phyloP scores from a whole-genome alignment of 2,797 vertebrate species.

The Allobates femoralis region DNA sequence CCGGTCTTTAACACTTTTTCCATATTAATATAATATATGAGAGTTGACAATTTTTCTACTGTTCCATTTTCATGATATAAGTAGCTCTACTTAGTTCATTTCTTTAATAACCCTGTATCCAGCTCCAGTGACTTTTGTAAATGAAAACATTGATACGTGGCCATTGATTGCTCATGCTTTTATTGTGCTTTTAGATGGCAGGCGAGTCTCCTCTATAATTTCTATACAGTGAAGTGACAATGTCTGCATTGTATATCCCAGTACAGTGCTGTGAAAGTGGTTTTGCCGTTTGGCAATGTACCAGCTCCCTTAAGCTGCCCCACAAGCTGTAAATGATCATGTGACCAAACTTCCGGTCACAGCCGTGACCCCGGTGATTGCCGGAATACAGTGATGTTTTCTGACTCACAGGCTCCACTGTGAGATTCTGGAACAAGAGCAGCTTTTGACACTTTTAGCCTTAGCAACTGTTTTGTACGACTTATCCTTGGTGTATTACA shows the following conservation, averaged over 20 bases:
- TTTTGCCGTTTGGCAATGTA: slow-evolving; percentile 34
- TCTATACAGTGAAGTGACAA: slow-evolving; percentile 18
- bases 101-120: not conserved
- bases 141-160: not conserved
- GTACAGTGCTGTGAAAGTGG: slow-evolving; percentile 3
- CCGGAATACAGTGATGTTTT: slow-evolving; percentile 41
- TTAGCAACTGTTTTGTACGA: slow-evolving; percentile 35
- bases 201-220: not conserved
- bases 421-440: slow-evolving; percentile 39
- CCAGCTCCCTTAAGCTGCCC: slow-evolving; percentile 37
- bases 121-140: not conserved
- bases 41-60: not conserved
- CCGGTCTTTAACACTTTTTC: not conserved
- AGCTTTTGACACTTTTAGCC: slow-evolving; percentile 44
- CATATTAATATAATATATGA: not conserved
- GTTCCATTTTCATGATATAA: not conserved
- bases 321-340: slow-evolving; percentile 47
- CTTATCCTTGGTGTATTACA: slow-evolving; percentile 32
- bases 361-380: slow-evolving; percentile 39
- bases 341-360: slow-evolving; percentile 49
- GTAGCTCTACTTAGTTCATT: not conserved
- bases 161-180: slow-evolving; percentile 12
- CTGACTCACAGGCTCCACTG: slow-evolving; percentile 45
- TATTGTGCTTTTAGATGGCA: not conserved
- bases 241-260: slow-evolving; percentile 32